phyloP scores from a whole-genome alignment of 2,113 vertebrate genomes.

The Orthonyx spaldingii region DNA sequence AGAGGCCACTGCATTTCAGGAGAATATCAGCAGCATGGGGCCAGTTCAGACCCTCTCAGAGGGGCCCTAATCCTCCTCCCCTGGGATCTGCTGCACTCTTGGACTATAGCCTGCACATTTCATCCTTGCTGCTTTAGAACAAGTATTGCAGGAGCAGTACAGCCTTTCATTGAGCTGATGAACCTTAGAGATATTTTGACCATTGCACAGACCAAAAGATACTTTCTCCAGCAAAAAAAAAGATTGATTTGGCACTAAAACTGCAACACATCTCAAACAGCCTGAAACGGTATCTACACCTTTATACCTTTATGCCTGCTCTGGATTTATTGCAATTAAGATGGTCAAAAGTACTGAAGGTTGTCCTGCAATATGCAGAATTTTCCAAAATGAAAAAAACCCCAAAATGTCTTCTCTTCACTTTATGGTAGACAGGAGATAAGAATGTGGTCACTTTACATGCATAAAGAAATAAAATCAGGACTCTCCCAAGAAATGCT shows the following conservation, averaged over 20 bases:
- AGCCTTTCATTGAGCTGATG: neutral
- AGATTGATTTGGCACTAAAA: neutral
- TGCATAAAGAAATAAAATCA: neutral
- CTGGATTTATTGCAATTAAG: neutral
- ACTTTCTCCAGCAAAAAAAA: neutral
- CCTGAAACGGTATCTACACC: neutral
- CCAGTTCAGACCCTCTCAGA: neutral
- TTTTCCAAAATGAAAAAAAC: neutral
- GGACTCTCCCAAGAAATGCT: neutral
- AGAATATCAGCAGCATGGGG: neutral
- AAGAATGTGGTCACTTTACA: neutral
- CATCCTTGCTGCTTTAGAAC: neutral
- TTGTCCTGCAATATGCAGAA: neutral
- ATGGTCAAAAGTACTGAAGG: neutral
- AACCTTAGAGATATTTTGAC: neutral
- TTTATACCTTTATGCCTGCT: neutral
- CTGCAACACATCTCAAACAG: neutral
- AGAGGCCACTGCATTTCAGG: neutral
- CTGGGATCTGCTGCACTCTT: neutral
- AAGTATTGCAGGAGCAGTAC: fast-evolving
- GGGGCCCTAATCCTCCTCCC: neutral
- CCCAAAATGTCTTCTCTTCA: neutral
- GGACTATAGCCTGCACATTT: neutral
- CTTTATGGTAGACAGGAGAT: neutral
- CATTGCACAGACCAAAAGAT: neutral